Conservation (phyloP, 2,888 invertebrate genomes). For the Drosophila engyochracea region DNA sequence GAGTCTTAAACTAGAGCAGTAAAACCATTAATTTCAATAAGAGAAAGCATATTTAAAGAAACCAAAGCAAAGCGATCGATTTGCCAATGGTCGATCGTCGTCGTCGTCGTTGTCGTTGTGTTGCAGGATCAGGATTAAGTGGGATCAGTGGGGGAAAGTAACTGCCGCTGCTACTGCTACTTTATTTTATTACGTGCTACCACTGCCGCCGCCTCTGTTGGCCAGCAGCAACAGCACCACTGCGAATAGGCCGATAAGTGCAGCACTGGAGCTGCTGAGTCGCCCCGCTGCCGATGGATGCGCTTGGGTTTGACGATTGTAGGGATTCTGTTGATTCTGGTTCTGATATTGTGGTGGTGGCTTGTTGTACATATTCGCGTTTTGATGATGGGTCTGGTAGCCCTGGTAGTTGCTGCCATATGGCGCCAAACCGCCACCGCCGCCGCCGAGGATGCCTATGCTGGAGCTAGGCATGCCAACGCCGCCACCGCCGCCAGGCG, state of each 20-base stretch:
- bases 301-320: slow-evolving; percentile 84
- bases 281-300: slow-evolving; percentile 76
- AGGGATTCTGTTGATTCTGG: slow-evolving; percentile 83
- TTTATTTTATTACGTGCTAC: slow-evolving; percentile 56
- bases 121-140: slow-evolving; percentile 1
- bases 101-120: slow-evolving; percentile 11
- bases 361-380: slow-evolving; percentile 85
- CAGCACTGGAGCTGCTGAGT: background rate
- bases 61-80: slow-evolving; percentile 10
- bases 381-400: slow-evolving; percentile 75
- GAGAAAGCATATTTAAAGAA: background rate
- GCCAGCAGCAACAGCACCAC: slow-evolving; percentile 27
- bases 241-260: slow-evolving; percentile 18
- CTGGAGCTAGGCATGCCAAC: slow-evolving; percentile 83
- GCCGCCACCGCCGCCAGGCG: slow-evolving; percentile 81
- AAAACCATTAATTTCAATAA: slow-evolving; percentile 10
- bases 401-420: slow-evolving; percentile 81
- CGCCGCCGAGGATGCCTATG: slow-evolving; percentile 75
- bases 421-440: slow-evolving; percentile 81
- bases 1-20: slow-evolving; percentile 22
- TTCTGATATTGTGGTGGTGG: slow-evolving; percentile 85
- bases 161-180: slow-evolving; percentile 11
- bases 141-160: background rate
- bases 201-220: background rate
- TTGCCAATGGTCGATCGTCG: slow-evolving; percentile 22